Percentiles rank a stretch among this genome's conserved stretches.
phyloP scores from a whole-genome alignment of 1,140 invertebrate genomes.

The Yoshiicerus persimilis region DNA sequence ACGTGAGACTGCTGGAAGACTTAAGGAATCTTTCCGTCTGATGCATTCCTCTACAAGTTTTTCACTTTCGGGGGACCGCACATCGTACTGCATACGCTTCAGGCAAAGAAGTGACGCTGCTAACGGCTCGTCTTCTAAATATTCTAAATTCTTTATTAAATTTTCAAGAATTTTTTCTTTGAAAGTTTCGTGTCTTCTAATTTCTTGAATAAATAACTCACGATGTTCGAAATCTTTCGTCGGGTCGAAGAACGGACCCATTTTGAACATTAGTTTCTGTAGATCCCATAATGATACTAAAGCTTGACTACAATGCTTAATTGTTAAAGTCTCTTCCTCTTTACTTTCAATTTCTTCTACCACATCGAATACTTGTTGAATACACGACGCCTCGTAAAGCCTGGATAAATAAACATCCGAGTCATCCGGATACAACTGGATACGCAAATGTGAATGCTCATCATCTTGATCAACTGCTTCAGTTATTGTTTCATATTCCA shows the following conservation, averaged over 20 bases:
- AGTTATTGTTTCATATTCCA: neutral
- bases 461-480: neutral
- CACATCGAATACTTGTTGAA: conserved; percentile 39
- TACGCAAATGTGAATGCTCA: neutral
- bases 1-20: conserved; percentile 39
- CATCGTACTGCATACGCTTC: conserved; percentile 30
- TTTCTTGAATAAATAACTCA: conserved; percentile 16
- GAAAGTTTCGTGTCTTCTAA: conserved; percentile 38
- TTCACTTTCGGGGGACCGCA: neutral
- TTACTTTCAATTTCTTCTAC: neutral
- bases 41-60: conserved; percentile 35
- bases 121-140: conserved; percentile 43
- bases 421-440: conserved; percentile 5
- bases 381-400: neutral
- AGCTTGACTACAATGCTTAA: conserved; percentile 45
- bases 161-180: conserved; percentile 20
- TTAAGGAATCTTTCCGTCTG: neutral
- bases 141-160: conserved; percentile 13
- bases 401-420: neutral
- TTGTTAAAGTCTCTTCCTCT: neutral
- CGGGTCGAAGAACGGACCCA: conserved; percentile 27
- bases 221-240: conserved; percentile 6
- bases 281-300: conserved; percentile 47
- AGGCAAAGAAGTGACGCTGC: conserved; percentile 38
- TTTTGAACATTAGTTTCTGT: conserved; percentile 43